Conservation (phyloP, 1,140 invertebrate species). For the Nymphalis io region DNA sequence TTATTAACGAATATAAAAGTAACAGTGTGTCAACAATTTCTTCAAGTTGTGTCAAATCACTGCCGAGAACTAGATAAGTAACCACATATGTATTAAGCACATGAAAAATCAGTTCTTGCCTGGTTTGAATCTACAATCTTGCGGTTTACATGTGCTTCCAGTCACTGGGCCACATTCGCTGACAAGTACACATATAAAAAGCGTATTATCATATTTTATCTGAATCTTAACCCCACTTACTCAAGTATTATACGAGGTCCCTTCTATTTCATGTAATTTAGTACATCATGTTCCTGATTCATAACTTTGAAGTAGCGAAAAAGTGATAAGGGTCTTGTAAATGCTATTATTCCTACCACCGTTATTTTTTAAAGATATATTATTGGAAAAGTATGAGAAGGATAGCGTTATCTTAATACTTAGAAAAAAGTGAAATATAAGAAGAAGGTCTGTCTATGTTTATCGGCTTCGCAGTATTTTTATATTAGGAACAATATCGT, state of each 20-base stretch:
- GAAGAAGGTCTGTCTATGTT: background rate
- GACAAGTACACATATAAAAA: background rate
- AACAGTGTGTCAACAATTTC: too few relatives aligned
- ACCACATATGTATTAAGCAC: too few relatives aligned
- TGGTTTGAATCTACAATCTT: background rate
- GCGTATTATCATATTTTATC: constrained; percentile 9
- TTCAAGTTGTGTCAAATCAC: too few relatives aligned
- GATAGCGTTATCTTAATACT: background rate
- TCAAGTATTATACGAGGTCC: background rate
- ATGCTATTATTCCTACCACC: background rate
- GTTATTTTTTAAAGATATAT: background rate
- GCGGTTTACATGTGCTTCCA: too few relatives aligned
- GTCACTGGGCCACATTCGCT: background rate
- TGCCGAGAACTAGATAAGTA: too few relatives aligned
- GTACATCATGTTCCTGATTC: constrained; percentile 14
- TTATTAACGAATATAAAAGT: too few relatives aligned
- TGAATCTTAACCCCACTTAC: background rate
- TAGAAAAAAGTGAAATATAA: background rate
- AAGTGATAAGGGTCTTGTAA: background rate
- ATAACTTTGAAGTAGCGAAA: constrained; percentile 6
- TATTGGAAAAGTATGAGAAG: background rate
- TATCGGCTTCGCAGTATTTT: too few relatives aligned
- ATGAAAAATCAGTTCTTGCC: background rate
- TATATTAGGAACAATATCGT: too few relatives aligned
- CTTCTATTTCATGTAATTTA: constrained; percentile 7